Percentiles rank a stretch among this genome's conserved stretches.
phyloP scores from a whole-genome alignment of 1,140 invertebrate species.

The Scaptomyza pallida region DNA sequence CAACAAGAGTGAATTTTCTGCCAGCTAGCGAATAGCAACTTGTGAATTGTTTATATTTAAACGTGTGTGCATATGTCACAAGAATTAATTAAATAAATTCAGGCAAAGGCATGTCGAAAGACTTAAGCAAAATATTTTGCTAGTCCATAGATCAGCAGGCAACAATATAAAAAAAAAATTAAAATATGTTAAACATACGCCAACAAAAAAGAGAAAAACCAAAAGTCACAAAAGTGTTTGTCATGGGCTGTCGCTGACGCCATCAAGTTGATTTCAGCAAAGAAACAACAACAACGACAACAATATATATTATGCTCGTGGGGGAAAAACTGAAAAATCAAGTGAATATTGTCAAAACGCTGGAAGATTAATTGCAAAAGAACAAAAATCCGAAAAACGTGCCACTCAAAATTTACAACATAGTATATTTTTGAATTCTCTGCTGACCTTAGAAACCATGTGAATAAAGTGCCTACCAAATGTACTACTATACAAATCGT shows the following conservation, averaged over 20 bases:
- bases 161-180: conserved; percentile 27
- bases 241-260: conserved; percentile 59
- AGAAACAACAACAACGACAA: conserved; percentile 13
- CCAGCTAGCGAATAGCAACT: conserved; percentile 21
- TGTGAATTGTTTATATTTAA: conserved; percentile 21
- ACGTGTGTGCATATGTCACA: conserved; percentile 30
- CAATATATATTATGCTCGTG: background rate
- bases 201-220: conserved; percentile 2
- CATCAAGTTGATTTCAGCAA: conserved; percentile 42
- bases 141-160: conserved; percentile 56
- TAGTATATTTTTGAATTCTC: background rate
- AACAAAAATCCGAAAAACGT: conserved; percentile 24
- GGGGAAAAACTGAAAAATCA: conserved; percentile 1
- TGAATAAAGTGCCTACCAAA: conserved; percentile 1
- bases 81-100: conserved; percentile 60
- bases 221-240: conserved; percentile 44
- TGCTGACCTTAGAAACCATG: conserved; percentile 1
- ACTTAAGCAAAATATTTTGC: conserved; percentile 53
- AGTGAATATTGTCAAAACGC: conserved; percentile 34
- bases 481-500: background rate
- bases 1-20: conserved; percentile 17
- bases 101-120: conserved; percentile 48
- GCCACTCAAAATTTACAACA: conserved; percentile 4
- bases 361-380: conserved; percentile 31
- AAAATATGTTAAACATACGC: conserved; percentile 28